phyloP scores from a whole-genome alignment of 2,888 invertebrate species.

The Clanis bilineata region DNA sequence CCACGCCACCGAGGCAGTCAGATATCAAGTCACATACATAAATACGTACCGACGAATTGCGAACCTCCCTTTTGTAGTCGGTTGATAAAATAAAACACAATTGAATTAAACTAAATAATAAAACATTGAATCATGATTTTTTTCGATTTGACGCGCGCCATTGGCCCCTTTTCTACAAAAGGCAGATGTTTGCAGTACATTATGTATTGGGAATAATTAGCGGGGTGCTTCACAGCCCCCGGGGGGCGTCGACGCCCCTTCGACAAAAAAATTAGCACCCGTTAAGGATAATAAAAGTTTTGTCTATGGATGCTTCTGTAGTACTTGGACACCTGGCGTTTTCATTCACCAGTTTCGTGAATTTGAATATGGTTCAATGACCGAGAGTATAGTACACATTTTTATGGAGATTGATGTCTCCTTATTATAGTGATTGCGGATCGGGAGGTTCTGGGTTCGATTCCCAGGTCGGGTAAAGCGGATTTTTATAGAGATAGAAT shows the following conservation, averaged over 20 bases:
- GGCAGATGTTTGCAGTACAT: constrained; percentile 65
- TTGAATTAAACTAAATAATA: too few species aligned
- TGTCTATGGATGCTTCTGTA: constrained; percentile 39
- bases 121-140: background rate
- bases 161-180: constrained; percentile 20
- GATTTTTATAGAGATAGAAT: too few species aligned
- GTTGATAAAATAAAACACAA: too few species aligned
- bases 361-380: background rate
- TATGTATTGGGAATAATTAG: constrained; percentile 51
- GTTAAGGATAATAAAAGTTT: constrained; percentile 53
- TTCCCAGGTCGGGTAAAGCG: too few species aligned
- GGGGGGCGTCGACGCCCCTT: constrained; percentile 46
- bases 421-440: too few species aligned
- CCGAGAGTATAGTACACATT: too few species aligned
- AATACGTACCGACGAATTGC: too few species aligned
- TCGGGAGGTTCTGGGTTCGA: too few species aligned
- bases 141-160: constrained; percentile 4
- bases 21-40: too few species aligned
- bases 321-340: constrained; percentile 29
- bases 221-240: constrained; percentile 14
- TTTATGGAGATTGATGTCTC: too few species aligned
- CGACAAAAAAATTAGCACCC: constrained; percentile 42
- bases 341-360: constrained; percentile 13
- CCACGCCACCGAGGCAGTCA: too few species aligned
- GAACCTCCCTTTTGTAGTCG: too few species aligned